Percentiles rank a stretch among this genome's conserved stretches.
phyloP scores from a whole-genome alignment of 2,888 invertebrate genomes.

The Erebia ligea region DNA sequence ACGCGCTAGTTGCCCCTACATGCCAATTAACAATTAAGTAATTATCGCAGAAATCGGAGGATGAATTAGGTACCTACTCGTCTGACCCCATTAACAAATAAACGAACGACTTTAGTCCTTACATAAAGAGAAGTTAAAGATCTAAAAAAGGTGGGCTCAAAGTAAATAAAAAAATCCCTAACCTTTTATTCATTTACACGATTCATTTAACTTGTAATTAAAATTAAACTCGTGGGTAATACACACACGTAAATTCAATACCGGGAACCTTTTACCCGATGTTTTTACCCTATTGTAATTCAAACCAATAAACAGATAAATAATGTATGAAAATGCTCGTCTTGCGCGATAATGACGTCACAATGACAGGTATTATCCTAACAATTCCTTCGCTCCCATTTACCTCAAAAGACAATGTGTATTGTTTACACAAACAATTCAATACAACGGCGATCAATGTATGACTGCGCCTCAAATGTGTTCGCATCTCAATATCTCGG shows the following conservation, averaged over 20 bases:
- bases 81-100: no score
- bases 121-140: neutral
- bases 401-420: conserved; percentile 46
- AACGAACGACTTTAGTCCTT: no score
- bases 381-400: conserved; percentile 45
- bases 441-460: conserved; percentile 60
- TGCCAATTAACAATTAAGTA: no score
- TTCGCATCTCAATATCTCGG: conserved; percentile 65
- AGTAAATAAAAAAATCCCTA: neutral
- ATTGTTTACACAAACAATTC: conserved; percentile 56
- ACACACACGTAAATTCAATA: conserved; percentile 12
- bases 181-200: neutral
- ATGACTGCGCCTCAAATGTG: conserved; percentile 58
- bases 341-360: conserved; percentile 40
- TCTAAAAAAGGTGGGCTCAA: neutral
- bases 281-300: conserved; percentile 24
- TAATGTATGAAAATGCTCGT: conserved; percentile 32
- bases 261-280: conserved; percentile 20
- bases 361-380: conserved; percentile 42
- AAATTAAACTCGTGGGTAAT: conserved; percentile 4
- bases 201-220: no score
- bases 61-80: neutral
- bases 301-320: conserved; percentile 30
- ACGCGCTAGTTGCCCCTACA: no score
- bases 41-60: no score